Conservation (phyloP, 2,888 invertebrate species). For the Anodontia alba region DNA sequence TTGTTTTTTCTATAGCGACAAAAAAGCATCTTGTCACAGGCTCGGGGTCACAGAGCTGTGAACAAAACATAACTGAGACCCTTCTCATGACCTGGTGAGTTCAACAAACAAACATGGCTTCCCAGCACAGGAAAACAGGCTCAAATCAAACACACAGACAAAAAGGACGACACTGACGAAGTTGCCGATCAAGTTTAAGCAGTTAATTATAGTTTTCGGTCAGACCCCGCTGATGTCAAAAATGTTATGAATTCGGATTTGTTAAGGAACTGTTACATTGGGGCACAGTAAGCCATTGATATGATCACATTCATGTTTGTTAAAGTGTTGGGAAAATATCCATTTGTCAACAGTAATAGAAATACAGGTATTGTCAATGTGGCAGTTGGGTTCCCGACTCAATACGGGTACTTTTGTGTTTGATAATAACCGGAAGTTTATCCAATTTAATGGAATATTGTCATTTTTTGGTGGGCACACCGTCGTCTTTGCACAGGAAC, state of each 20-base stretch:
- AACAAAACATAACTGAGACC: not conserved
- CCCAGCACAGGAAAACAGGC: not conserved
- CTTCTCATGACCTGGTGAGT: constrained; percentile 13
- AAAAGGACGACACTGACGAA: not conserved
- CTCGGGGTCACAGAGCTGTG: not conserved
- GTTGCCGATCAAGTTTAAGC: constrained; percentile 5
- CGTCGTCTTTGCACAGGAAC: no score
- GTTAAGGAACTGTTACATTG: constrained; percentile 11
- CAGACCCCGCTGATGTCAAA: constrained; percentile 14
- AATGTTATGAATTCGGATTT: constrained; percentile 11
- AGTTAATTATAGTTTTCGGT: constrained; percentile 13
- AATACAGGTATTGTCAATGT: not conserved
- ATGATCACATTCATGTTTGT: constrained; percentile 3
- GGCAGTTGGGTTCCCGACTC: not conserved
- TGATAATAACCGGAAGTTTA: constrained; percentile 17
- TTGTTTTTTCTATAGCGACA: no score
- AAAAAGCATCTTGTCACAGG: not conserved
- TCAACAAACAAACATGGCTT: constrained; percentile 14
- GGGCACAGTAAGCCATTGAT: constrained; percentile 6
- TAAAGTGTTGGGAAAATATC: constrained; percentile 17
- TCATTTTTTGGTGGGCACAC: not conserved
- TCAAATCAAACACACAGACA: constrained; percentile 2
- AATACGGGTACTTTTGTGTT: constrained; percentile 9
- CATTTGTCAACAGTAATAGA: constrained; percentile 11
- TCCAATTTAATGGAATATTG: constrained; percentile 16